These are phyloP conservation scores for Onychomys leucogaster DNA, from an alignment of 2,797 vertebrate genomes.

Conservation along the genomic window DNA sequence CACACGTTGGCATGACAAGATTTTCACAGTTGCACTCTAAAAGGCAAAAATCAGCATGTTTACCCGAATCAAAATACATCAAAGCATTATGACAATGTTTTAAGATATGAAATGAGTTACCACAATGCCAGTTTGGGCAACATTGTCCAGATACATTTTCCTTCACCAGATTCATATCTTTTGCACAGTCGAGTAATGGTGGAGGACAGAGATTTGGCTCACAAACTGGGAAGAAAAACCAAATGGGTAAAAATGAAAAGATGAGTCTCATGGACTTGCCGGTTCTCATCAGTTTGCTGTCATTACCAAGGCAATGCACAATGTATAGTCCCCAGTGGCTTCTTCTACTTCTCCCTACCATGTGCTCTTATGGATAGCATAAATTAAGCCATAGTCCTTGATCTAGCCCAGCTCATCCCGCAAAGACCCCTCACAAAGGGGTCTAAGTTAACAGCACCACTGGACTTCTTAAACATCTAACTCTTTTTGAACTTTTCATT, in stretches of 20 bases:
- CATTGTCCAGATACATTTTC: constrained; percentile 90
- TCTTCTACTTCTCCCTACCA: neutral
- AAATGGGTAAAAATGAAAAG: constrained; percentile 30
- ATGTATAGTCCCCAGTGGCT: neutral
- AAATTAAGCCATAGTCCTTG: neutral
- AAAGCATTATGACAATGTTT: constrained; percentile 26
- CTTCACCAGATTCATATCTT: constrained; percentile 92
- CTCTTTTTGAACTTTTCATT: neutral
- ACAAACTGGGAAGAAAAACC: constrained; percentile 90
- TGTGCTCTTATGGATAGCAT: neutral
- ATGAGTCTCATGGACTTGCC: neutral
- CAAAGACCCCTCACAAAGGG: neutral
- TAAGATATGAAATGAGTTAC: constrained; percentile 88
- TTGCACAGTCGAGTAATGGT: constrained; percentile 90
- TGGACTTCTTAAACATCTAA: neutral
- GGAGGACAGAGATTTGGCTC: constrained; percentile 93
- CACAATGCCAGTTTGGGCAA: constrained; percentile 95
- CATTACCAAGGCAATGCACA: neutral
- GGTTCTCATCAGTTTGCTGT: neutral
- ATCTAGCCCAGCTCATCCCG: neutral
- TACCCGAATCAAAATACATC: neutral
- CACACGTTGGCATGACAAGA: constrained; percentile 89
- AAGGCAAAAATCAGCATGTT: constrained; percentile 70
- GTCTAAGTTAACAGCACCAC: neutral
- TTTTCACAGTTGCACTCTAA: constrained; percentile 96